A percentile compares a stretch with the other conserved stretches of the same genome.
phyloP scores from a whole-genome alignment of 1,140 invertebrate genomes.

The Dolichoris vasculosae region DNA sequence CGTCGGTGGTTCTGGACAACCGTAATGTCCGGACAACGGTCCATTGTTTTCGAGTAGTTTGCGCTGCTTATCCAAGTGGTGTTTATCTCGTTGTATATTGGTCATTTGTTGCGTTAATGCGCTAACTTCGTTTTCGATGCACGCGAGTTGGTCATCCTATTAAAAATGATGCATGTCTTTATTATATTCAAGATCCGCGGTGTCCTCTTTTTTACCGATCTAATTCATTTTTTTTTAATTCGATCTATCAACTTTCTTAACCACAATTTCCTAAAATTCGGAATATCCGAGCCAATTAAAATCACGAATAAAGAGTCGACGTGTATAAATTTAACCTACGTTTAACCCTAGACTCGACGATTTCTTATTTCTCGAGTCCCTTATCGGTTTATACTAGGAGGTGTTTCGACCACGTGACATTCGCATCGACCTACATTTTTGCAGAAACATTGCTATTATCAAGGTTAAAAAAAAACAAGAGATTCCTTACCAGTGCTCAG shows the following conservation, averaged over 20 bases:
- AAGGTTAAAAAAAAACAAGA: not conserved
- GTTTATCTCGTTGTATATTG: constrained; percentile 76
- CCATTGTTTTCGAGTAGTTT: constrained; percentile 70
- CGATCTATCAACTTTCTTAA: not conserved
- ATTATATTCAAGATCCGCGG: not conserved
- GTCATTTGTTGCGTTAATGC: constrained; percentile 78
- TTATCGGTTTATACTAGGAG: not conserved
- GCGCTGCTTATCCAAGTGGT: constrained; percentile 75
- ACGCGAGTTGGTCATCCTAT: constrained; percentile 64
- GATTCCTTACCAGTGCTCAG: not conserved
- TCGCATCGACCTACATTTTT: not conserved
- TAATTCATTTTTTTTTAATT: no score
- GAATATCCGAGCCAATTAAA: no score
- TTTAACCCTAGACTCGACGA: no score
- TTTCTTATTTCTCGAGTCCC: no score
- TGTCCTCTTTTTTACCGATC: no score
- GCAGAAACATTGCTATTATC: not conserved
- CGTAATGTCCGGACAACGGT: constrained; percentile 63
- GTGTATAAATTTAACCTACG: no score
- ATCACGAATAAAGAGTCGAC: no score
- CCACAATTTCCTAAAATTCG: not conserved
- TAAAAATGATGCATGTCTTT: not conserved
- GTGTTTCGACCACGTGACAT: not conserved
- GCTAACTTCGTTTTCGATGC: constrained; percentile 76
- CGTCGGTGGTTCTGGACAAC: constrained; percentile 56